phyloP scores from a whole-genome alignment of 2,888 invertebrate genomes.

The Dilophus febrilis region DNA sequence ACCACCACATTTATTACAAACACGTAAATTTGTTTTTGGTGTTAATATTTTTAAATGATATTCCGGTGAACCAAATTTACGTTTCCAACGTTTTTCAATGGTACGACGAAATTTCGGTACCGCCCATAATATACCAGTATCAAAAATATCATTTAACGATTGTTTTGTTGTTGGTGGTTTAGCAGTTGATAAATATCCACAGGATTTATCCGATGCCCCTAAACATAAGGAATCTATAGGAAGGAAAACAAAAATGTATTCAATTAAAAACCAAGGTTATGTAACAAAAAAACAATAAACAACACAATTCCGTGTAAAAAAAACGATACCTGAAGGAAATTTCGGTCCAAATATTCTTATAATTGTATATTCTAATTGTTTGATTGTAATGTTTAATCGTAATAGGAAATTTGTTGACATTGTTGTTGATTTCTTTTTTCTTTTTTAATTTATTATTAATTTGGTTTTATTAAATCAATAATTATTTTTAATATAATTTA shows the following conservation, averaged over 20 bases:
- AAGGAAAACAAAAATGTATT: background rate
- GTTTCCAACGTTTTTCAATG: constrained; percentile 51
- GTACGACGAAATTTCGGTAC: constrained; percentile 65
- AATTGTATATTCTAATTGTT: constrained; percentile 27
- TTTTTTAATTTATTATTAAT: too few species aligned
- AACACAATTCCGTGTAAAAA: too few species aligned
- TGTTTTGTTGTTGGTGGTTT: constrained; percentile 19
- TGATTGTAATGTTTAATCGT: constrained; percentile 26
- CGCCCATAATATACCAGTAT: constrained; percentile 62
- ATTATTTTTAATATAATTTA: too few species aligned
- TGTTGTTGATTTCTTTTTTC: constrained; percentile 1
- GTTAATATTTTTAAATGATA: constrained; percentile 50
- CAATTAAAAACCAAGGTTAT: constrained; percentile 1
- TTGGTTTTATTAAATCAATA: too few species aligned
- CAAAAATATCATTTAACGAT: constrained; percentile 45
- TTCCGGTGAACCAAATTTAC: constrained; percentile 53
- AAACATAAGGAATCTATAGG: constrained; percentile 7
- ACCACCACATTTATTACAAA: constrained; percentile 71
- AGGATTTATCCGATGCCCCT: constrained; percentile 1
- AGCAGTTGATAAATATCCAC: constrained; percentile 1
- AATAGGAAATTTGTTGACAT: constrained; percentile 21
- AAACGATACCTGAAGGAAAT: constrained; percentile 32
- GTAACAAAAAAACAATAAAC: too few species aligned
- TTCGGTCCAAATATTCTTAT: constrained; percentile 22
- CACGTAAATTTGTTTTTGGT: constrained; percentile 54